phyloP scores from a whole-genome alignment of 2,797 vertebrate species.

The Rhinichthys osculus region DNA sequence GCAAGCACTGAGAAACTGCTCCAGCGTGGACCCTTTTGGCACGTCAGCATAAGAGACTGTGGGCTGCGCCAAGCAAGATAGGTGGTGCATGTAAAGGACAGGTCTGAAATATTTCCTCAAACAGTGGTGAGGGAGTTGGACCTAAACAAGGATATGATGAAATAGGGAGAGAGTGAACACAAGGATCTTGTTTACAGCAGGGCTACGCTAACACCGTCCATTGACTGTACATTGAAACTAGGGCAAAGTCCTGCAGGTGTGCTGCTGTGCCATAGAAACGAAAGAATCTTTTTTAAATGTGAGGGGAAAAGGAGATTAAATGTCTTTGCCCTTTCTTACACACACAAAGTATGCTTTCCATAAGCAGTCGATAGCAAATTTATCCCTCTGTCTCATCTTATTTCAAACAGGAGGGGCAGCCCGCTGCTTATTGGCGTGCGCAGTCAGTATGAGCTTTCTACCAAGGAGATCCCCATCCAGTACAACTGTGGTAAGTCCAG shows the following conservation, averaged over 20 bases:
- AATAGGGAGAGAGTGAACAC: not conserved
- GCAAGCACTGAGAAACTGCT: not conserved
- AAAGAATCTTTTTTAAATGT: not conserved
- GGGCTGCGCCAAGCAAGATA: not conserved
- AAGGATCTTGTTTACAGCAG: slow-evolving; percentile 10
- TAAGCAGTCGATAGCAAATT: not conserved
- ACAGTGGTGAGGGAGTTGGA: not conserved
- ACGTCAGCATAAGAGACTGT: not conserved
- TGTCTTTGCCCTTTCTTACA: not conserved
- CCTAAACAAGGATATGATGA: slow-evolving; percentile 45
- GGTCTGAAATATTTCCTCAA: slow-evolving; percentile 1
- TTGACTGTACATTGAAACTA: not conserved
- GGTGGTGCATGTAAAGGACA: slow-evolving; percentile 4
- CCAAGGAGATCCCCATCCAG: slow-evolving; percentile 89
- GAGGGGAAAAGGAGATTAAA: not conserved
- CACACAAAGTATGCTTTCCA: not conserved
- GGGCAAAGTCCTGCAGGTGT: slow-evolving; percentile 34
- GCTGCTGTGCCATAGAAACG: not conserved
- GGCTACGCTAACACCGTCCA: not conserved
- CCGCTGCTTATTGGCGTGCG: slow-evolving; percentile 93
- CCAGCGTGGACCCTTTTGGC: not conserved
- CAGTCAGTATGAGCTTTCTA: slow-evolving; percentile 88
- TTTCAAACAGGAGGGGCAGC: slow-evolving; percentile 88
- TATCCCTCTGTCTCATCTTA: not conserved
- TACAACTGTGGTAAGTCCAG: slow-evolving; percentile 87